Base-by-base conservation (phyloP, 2,113 vertebrate genomes). In the Eretmochelys imbricata region DNA sequence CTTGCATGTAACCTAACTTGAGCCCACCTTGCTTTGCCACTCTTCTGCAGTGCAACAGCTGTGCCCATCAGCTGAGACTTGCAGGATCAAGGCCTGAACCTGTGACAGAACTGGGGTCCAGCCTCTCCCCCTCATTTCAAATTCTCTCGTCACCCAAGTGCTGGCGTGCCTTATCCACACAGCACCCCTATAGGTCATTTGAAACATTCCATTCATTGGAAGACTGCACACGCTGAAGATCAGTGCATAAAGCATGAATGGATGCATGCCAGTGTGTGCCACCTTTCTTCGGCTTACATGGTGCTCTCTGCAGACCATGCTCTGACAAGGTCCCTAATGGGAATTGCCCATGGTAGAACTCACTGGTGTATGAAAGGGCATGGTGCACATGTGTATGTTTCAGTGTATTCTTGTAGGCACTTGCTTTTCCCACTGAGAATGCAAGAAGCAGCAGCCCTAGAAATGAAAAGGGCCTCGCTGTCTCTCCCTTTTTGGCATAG, bases 311-410 rank as follows among this genome's bases (percentile, higher is more conserved):
- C 59, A 62, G 59, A 35, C 13, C 59, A 35, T 35, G 59, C 31
- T 82, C 80, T 75, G 91, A 17, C 75, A 91, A 92, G 31, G 35
- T 19, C 16, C 5, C 50, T 24, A 50, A 5, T 1, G 42, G 38
- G 48, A 16, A 20, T n/a, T 53, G 80, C 5, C 85, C 55, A 27
- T 8, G 27, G 55, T 57, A 57, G 55, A 57, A 57, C 55, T 55
- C 54, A 27, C 24, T 10, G 55, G 55, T 24, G 55, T 62, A 31
- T 65, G 12, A 65, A 65, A 14, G 31, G 13, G 31, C 59, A 31
- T 35, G 31, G 29, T 16, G 59, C 57, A 62, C 35, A 0, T 6
- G 2, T 42, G n/a, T 12, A 5, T 3, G 0, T 0, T 3, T 0
- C 29, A 89, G 29, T 9, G 10, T 78, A 3, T 35, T 10, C 0